Evolutionary conservation across 1,140 invertebrate species (phyloP), one percentile per base, ranked within the genome.

Genomic region (Nylanderia fulva): DNA sequence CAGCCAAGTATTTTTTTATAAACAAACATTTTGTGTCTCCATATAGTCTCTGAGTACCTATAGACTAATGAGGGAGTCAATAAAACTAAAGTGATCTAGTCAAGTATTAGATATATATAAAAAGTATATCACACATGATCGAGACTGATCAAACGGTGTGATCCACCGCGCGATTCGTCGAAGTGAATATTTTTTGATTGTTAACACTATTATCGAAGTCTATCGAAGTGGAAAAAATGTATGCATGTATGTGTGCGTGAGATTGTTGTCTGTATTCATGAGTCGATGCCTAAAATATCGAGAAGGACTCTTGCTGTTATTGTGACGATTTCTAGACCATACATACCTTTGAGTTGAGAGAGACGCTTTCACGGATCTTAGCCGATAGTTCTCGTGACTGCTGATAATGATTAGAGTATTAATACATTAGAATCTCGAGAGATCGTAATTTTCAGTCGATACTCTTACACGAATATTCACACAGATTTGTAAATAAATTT

Each of bases 1-100:
- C 91, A 91, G 74, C 90, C 91, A 88, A 91, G 91, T 94, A 94
- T 95, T 95, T 94, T 92, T 95, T 94, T 94, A 94, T 93, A 94
- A 93, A 68, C 86, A 24, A 45, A 63, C 75, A 82, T 92, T 82
- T 91, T 89, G 89, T 91, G 85, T 87, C 89, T 91, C 87, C 90
- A 90, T 90, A 90, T 90, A 90, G 69, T 85, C 68, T 91, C 84
- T 85, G 86, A 91, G 85, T 93, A 93, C 85, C 89, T 90, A 48
- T 48, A 89, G 86, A 77, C 60, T 86, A 88, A 82, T 77, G 84
- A 89, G 77, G 56, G 80, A 86, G 85, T 86, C 82, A 89, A 85
- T 66, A 52, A 56, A 92, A 91, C 75, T 90, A 91, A 93, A 90
- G 91, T 93, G 91, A 94, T 95, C 94, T 95, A 95, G 94, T 95